Evolutionary conservation across 2,113 vertebrate genomes (phyloP).

Genomic region (Ptilorrhoa leucosticta): DNA sequence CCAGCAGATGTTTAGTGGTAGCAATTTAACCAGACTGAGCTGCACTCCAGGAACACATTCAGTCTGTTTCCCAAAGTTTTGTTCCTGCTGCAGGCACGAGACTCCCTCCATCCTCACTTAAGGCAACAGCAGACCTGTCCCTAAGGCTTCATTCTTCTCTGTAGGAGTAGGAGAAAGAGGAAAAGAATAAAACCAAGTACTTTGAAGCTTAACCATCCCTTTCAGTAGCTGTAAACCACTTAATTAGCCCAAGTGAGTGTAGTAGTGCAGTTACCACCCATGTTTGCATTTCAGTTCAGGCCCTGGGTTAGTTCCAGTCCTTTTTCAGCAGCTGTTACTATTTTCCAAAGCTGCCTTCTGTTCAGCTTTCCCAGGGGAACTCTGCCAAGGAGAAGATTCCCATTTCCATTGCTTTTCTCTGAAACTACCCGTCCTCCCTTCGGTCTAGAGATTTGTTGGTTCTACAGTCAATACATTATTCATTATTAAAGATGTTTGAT

Average conservation of each 20-base stretch:
- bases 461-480: neutral
- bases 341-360: slow-evolving; percentile 58
- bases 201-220: neutral
- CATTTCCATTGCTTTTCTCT: slow-evolving; percentile 8
- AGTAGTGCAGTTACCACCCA: neutral
- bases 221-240: neutral
- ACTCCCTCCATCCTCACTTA: neutral
- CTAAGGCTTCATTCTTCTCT: neutral
- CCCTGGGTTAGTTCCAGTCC: slow-evolving; percentile 52
- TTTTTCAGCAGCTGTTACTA: slow-evolving; percentile 50
- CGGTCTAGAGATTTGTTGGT: neutral
- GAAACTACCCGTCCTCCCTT: neutral
- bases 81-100: neutral
- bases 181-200: neutral
- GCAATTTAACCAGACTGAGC: neutral
- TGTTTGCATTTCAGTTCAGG: neutral
- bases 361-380: slow-evolving; percentile 41
- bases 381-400: slow-evolving; percentile 47
- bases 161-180: neutral
- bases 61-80: neutral
- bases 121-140: neutral
- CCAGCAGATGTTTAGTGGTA: neutral
- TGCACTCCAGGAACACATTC: neutral
- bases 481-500: neutral
- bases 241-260: neutral